phyloP scores from a whole-genome alignment of 2,113 vertebrate genomes.

The Cariama cristata region DNA sequence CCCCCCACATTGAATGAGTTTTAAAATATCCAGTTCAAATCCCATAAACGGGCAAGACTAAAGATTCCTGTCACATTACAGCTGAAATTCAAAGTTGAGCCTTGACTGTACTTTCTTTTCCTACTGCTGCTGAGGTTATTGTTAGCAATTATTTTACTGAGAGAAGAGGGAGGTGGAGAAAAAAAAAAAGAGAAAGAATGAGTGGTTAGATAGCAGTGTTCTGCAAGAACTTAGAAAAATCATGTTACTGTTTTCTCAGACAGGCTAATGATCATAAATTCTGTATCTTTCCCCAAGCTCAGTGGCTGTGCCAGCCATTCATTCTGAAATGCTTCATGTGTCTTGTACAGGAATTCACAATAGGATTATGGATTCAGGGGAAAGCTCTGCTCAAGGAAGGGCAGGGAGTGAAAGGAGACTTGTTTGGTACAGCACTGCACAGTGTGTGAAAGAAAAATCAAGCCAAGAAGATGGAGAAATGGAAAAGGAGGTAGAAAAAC shows the following conservation, averaged over 20 bases:
- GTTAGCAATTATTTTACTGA: constrained; percentile 41
- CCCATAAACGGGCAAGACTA: not conserved
- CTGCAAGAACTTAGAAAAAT: constrained; percentile 55
- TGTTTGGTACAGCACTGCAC: not conserved
- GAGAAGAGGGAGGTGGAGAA: not conserved
- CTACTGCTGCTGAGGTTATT: constrained; percentile 3
- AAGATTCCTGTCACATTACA: not conserved
- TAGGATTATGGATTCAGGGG: not conserved
- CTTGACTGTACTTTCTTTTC: constrained; percentile 5
- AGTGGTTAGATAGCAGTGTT: constrained; percentile 13
- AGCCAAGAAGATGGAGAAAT: not conserved
- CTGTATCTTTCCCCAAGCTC: not conserved
- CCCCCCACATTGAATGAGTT: not conserved
- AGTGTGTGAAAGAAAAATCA: not conserved
- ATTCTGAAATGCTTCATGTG: not conserved
- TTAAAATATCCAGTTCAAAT: not conserved
- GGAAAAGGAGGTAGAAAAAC: not conserved
- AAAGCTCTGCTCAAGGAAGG: not conserved
- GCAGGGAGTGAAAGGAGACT: not conserved
- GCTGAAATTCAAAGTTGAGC: not conserved
- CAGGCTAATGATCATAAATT: constrained; percentile 21
- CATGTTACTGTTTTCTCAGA: constrained; percentile 28
- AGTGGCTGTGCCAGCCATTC: not conserved
- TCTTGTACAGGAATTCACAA: not conserved
- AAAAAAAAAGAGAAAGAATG: not conserved